Base-by-base conservation (phyloP, 2,888 invertebrate species). In the Notocelia uddmanniana region DNA sequence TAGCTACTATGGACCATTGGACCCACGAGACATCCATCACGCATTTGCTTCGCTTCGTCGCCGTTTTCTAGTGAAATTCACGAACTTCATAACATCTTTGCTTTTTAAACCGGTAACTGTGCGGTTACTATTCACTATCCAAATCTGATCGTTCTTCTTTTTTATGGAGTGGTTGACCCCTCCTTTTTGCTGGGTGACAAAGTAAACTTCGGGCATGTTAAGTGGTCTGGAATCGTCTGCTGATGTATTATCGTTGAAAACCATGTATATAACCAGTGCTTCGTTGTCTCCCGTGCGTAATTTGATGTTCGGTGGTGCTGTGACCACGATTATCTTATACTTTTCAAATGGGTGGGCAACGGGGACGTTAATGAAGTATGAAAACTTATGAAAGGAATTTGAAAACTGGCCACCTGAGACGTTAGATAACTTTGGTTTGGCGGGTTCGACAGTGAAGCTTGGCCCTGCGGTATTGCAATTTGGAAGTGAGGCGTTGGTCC, bases 51-150 rank as follows among this genome's bases (percentile, higher is more conserved):
- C 31, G 21, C 77, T 57, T 82, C 13, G 80, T 1, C 78, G 77
- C n/a, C 85, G 76, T 80, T 88, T 90, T 73, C 82, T 92, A 79
- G 81, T 89, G 58, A 93, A 91, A 64, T 77, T 86, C 0, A 93
- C 73, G 58, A 82, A 85, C 76, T 90, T 92, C 1, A 84, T 77
- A 21, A 93, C 77, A 76, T 86, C 85, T 70, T 83, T 88, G 74
- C 93, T 93, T 73, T 86, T 89, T 15, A 92, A 58, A 2, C 89
- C 87, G 0, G 93, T 92, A 0, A 92, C 89, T 0, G 89, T 92
- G 41, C 93, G 83, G 67, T 92, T 92, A 75, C 76, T 89, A 70
- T 92, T 85, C 10, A 93, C 76, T 6, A 92, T 81, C 5, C 91
- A 67, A 70, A 92, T 76, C 0, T 90, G 89, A 52, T 90, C 88